phyloP scores from a whole-genome alignment of 37 sponge, comb jelly and placozoan genomes.

The Axinella damicornis region DNA sequence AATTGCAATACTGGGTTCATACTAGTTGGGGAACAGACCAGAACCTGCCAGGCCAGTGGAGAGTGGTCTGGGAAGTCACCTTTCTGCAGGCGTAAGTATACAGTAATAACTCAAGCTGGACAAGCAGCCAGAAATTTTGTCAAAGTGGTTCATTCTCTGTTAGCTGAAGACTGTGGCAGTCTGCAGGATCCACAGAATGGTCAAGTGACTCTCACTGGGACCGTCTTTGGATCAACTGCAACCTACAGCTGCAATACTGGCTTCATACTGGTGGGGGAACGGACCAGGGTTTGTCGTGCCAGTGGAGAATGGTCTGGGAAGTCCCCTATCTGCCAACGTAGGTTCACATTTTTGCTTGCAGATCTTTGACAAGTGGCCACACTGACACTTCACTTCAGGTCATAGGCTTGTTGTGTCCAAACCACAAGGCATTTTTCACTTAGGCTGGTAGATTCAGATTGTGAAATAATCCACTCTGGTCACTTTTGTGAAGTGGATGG shows the following conservation, averaged over 20 bases:
- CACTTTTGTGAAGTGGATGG: no score
- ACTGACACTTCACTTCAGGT: no score
- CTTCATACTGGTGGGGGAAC: slow-evolving; percentile 21
- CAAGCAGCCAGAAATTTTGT: not conserved
- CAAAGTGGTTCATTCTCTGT: not conserved
- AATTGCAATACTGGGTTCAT: slow-evolving; percentile 39
- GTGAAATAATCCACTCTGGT: no score
- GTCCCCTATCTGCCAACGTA: slow-evolving; percentile 42
- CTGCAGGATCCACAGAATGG: slow-evolving; percentile 26
- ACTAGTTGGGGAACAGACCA: not conserved
- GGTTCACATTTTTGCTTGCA: not conserved
- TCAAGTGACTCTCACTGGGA: slow-evolving; percentile 7
- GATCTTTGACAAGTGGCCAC: no score
- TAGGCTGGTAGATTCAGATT: no score
- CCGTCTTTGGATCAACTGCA: slow-evolving; percentile 41
- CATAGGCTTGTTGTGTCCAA: no score
- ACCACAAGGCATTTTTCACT: no score
- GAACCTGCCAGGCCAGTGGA: slow-evolving; percentile 11
- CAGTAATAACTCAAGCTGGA: no score
- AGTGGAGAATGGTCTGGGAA: slow-evolving; percentile 55
- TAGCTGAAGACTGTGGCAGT: slow-evolving; percentile 29
- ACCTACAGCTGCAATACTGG: slow-evolving; percentile 45
- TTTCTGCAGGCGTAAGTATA: slow-evolving; percentile 48
- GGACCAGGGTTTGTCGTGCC: slow-evolving; percentile 34
- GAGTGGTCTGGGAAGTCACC: slow-evolving; percentile 68